Percentiles rank a stretch among this genome's conserved stretches.
phyloP scores from a whole-genome alignment of 2,113 vertebrate species.

The Antidorcas marsupialis region DNA sequence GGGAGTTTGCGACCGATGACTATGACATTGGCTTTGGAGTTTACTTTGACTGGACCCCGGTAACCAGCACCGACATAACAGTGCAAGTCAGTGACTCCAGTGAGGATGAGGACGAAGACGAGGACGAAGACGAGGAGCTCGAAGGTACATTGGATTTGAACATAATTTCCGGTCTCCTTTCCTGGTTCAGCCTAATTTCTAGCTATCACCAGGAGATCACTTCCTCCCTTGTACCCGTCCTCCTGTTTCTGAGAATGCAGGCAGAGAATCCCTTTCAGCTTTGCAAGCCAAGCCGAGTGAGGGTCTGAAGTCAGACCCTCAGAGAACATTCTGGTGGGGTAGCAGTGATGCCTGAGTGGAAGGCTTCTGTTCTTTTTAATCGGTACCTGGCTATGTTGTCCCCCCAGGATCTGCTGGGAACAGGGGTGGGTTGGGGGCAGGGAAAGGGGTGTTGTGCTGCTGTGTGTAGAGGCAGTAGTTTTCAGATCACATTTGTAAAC shows the following conservation, averaged over 20 bases:
- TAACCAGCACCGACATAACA: conserved; percentile 93
- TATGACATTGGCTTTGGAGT: conserved; percentile 98
- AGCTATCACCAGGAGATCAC: not conserved
- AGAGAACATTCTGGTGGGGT: not conserved
- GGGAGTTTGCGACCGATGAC: conserved; percentile 97
- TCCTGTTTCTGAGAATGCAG: not conserved
- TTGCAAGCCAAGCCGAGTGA: not conserved
- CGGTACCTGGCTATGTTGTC: not conserved
- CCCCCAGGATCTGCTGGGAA: not conserved
- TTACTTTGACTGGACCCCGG: conserved; percentile 96
- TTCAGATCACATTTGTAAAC: not conserved
- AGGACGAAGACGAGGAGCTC: conserved; percentile 85
- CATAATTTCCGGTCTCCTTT: not conserved
- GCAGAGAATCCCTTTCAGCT: not conserved
- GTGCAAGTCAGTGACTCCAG: conserved; percentile 98
- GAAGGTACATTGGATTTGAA: conserved; percentile 84
- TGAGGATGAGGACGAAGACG: conserved; percentile 97
- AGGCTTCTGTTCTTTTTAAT: not conserved
- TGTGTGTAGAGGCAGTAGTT: not conserved
- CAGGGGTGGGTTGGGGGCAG: not conserved
- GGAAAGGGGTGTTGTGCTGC: not conserved
- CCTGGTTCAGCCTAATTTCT: not conserved
- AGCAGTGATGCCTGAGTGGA: not conserved
- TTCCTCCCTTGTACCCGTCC: not conserved
- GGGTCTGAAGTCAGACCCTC: not conserved